phyloP scores from a whole-genome alignment of 2,113 vertebrate species.

The Formicarius rufipectus region DNA sequence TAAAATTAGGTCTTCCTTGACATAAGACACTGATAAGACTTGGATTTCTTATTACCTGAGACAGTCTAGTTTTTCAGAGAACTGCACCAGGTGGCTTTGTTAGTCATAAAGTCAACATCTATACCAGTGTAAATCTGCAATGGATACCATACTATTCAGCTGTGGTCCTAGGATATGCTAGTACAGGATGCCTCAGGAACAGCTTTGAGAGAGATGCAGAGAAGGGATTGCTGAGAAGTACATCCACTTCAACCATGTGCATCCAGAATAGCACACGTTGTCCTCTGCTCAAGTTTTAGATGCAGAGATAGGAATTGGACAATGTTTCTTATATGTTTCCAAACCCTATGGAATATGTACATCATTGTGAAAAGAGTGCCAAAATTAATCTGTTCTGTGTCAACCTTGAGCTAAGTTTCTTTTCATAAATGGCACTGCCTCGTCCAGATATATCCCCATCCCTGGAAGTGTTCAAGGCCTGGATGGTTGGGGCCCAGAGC shows the following conservation, averaged over 20 bases:
- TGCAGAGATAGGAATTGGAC: not conserved
- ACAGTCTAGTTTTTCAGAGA: not conserved
- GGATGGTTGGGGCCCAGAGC: not conserved
- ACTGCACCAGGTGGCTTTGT: not conserved
- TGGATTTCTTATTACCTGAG: not conserved
- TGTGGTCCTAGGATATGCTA: not conserved
- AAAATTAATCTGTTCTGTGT: not conserved
- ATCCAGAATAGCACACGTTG: not conserved
- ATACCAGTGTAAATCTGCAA: not conserved
- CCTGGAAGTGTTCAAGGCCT: not conserved
- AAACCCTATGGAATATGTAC: not conserved
- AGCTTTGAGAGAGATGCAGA: not conserved
- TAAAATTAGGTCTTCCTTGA: not conserved
- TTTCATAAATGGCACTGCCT: not conserved
- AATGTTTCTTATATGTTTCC: not conserved
- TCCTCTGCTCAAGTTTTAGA: not conserved
- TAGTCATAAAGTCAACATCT: not conserved
- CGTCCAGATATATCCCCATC: not conserved
- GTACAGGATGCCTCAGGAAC: not conserved
- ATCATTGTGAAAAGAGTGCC: not conserved
- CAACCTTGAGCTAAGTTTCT: not conserved
- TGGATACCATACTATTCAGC: not conserved
- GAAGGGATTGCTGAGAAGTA: not conserved
- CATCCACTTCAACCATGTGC: fast-evolving
- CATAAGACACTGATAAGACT: not conserved